Evolutionary conservation across 2,797 vertebrate genomes (phyloP).

Genomic region (Setipinna tenuifilis): DNA sequence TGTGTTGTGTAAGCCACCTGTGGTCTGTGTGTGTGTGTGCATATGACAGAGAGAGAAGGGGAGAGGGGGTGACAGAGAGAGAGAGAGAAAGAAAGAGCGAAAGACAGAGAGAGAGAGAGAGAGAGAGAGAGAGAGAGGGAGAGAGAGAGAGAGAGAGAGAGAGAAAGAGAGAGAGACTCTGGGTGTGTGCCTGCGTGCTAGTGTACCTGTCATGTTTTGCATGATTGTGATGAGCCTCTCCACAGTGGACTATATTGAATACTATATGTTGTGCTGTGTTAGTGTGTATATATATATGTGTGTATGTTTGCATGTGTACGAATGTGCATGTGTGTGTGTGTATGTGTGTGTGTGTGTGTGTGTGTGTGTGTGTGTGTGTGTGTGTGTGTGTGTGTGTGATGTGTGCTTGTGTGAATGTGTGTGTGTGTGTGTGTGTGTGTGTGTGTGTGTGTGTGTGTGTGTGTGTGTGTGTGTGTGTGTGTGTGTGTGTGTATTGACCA

Average conservation of each 20-base stretch:
- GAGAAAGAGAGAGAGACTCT: too few species aligned
- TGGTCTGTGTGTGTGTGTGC: background rate
- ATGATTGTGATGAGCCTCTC: background rate
- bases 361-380: background rate
- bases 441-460: too few species aligned
- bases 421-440: too few species aligned
- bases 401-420: too few species aligned
- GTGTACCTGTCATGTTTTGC: background rate
- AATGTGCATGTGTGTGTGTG: background rate
- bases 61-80: too few species aligned
- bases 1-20: background rate
- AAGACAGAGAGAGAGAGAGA: too few species aligned
- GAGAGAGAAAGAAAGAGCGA: too few species aligned
- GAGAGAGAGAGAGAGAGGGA: background rate
- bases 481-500: too few species aligned
- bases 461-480: too few species aligned
- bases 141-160: background rate
- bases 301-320: background rate
- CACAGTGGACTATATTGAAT: background rate
- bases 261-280: background rate
- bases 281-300: too few species aligned
- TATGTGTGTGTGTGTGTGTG: background rate
- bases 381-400: background rate
- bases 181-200: background rate
- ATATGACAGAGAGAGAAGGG: too few species aligned